Conservation (phyloP, 2,113 vertebrate species). For the Mastomys coucha region DNA sequence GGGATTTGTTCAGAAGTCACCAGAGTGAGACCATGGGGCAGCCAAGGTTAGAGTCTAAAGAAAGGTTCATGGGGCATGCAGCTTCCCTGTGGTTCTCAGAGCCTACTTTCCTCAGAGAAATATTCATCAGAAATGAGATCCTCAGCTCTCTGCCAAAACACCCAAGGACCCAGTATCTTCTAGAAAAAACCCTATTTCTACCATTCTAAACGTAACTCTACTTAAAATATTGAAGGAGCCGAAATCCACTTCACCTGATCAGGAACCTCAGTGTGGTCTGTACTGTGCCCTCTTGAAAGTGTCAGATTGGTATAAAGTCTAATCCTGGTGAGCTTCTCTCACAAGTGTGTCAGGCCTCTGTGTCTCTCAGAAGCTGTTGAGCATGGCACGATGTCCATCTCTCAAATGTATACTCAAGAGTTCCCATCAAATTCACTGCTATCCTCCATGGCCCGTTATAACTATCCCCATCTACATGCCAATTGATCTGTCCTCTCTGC, state of each 20-base stretch:
- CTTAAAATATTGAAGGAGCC: not conserved
- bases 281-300: not conserved
- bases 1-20: not conserved
- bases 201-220: not conserved
- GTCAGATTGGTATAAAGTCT: not conserved
- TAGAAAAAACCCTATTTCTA: not conserved
- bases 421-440: not conserved
- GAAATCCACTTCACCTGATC: not conserved
- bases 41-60: fast-evolving
- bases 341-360: not conserved
- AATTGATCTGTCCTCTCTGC: not conserved
- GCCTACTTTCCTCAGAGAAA: not conserved
- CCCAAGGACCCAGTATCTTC: not conserved
- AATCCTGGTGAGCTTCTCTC: not conserved
- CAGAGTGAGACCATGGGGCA: not conserved
- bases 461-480: not conserved
- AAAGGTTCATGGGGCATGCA: no score
- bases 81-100: not conserved
- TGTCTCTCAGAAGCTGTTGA: fast-evolving
- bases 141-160: not conserved
- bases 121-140: not conserved
- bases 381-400: fast-evolving
- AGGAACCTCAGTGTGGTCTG: not conserved
- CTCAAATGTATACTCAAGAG: not conserved
- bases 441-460: fast-evolving